phyloP scores from a whole-genome alignment of 2,888 invertebrate species.

The Himalopsyche tibetana region DNA sequence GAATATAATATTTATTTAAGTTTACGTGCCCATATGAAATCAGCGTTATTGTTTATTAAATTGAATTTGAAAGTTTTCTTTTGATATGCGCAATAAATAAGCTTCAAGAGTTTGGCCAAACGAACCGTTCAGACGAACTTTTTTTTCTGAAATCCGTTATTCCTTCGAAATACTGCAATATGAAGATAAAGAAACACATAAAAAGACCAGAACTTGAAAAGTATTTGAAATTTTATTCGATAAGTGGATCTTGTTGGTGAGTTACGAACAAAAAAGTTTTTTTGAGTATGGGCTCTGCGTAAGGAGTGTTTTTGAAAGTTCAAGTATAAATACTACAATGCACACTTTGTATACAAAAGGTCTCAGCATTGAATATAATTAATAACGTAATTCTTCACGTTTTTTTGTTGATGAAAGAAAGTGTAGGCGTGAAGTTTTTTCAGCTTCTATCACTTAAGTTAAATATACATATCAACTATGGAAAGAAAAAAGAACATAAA shows the following conservation, averaged over 20 bases:
- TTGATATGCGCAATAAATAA: constrained; percentile 2
- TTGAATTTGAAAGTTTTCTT: constrained; percentile 5
- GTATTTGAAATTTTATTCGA: constrained; percentile 59
- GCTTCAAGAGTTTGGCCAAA: background rate
- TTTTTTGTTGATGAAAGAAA: too few species aligned
- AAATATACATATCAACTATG: too few species aligned
- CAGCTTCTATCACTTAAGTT: too few species aligned
- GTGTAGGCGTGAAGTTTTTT: too few species aligned
- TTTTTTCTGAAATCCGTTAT: constrained; percentile 14
- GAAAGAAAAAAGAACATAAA: too few species aligned
- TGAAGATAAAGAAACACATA: constrained; percentile 56
- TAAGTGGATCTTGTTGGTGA: constrained; percentile 59
- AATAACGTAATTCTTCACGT: too few species aligned
- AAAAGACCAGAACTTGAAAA: constrained; percentile 46
- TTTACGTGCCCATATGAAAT: background rate
- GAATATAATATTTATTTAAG: too few species aligned
- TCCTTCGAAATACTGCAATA: background rate
- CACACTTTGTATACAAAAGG: background rate
- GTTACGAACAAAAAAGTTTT: constrained; percentile 22
- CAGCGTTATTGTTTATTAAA: background rate
- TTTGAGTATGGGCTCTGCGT: background rate
- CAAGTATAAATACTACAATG: constrained; percentile 17
- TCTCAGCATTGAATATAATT: background rate
- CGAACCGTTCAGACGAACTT: background rate
- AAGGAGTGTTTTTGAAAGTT: background rate